Evolutionary conservation across 1,140 invertebrate genomes (phyloP), one percentile per base, ranked within the genome.

Genomic region (Drosophila azteca): DNA sequence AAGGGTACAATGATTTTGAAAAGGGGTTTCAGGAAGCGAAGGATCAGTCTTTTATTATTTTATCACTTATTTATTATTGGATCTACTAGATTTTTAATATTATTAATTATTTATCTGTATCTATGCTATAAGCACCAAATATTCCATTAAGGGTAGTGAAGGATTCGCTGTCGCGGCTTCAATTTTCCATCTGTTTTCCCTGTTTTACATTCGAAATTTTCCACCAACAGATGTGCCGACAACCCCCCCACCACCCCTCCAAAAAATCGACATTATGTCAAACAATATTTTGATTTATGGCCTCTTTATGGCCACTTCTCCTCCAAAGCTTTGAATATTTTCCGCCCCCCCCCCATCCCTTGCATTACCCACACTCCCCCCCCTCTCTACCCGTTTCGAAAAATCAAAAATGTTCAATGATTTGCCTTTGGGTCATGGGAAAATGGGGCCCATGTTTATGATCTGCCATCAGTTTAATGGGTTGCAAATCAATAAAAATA

Each of bases 351-450:
- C 13, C 9, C 29, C 2, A 4, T 41, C 26, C n/a, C n/a, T n/a
- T n/a, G n/a, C n/a, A n/a, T n/a, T n/a, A n/a, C n/a, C n/a, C n/a
- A n/a, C n/a, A n/a, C n/a, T n/a, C n/a, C n/a, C n/a, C 6, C 29
- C 29, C 13, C 4, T 1, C 24, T n/a, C n/a, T n/a, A n/a, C 6
- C 17, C 24, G 50, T 13, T 31, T 48, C 35, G 69, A 78, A 79
- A 82, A 75, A 83, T 82, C 59, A 83, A 83, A 83, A 75, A 70
- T 26, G 24, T 83, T 48, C 75, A 83, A 61, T 70, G 79, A 82
- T 82, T 82, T 79, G 51, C 39, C 46, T 57, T n/a, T 61, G 41
- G 67, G 72, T 81, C 78, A 80, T 72, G 78, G 72, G 78, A 13
- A 39, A 39, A 1, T 54, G 44, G 11, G 58, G 51, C 35, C 35